Evolutionary conservation across 1,140 invertebrate species (phyloP).

Genomic region (Palaemon carinicauda): DNA sequence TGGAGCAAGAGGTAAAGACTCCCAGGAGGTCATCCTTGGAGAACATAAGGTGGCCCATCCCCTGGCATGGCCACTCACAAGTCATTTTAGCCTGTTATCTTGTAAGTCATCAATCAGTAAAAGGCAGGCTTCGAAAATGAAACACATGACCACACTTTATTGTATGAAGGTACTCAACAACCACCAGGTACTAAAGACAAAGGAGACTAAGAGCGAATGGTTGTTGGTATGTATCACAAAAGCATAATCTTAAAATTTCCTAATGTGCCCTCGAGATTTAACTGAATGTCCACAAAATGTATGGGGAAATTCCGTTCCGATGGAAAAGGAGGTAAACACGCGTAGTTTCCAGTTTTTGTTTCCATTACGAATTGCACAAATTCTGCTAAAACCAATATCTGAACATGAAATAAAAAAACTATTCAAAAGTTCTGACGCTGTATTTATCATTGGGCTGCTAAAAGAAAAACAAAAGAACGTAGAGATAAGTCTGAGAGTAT

Average conservation of each 20-base stretch:
- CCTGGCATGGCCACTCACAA: conserved; percentile 29
- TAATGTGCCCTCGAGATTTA: not conserved
- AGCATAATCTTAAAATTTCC: not conserved
- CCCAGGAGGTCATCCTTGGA: conserved; percentile 36
- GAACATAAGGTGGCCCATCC: not conserved
- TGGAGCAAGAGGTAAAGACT: conserved; percentile 42
- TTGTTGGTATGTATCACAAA: no score
- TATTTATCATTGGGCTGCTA: no score
- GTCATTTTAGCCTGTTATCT: conserved; percentile 54
- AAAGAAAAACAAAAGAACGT: no score
- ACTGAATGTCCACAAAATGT: not conserved
- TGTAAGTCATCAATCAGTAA: conserved; percentile 47
- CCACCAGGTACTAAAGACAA: not conserved
- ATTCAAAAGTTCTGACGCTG: no score
- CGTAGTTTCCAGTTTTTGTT: no score
- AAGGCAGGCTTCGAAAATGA: conserved; percentile 51
- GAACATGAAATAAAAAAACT: no score
- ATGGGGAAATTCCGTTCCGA: not conserved
- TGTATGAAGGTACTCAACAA: conserved; percentile 30
- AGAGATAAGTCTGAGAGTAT: no score
- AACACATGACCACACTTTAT: conserved; percentile 53
- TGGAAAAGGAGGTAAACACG: no score
- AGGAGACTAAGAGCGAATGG: no score
- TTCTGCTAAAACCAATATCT: no score
- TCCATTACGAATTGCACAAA: no score